Evolutionary conservation across 2,888 invertebrate genomes (phyloP).

Genomic region (Heliconius aoede): DNA sequence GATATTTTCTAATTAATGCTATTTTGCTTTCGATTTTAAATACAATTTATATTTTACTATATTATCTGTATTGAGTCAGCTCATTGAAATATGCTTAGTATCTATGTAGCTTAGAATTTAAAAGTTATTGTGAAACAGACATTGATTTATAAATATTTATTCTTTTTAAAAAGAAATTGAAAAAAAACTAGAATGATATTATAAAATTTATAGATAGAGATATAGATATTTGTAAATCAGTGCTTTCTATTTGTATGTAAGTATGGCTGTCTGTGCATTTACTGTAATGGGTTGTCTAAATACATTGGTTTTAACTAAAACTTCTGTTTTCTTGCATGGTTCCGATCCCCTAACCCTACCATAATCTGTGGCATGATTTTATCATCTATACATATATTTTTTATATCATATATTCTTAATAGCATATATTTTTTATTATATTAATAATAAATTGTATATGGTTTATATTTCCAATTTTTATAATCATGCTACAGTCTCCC

Average conservation of each 20-base stretch:
- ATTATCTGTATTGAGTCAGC: slow-evolving; percentile 39
- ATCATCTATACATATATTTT: background rate
- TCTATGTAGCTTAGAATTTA: slow-evolving; percentile 52
- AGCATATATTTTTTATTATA: background rate
- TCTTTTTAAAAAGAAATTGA: background rate
- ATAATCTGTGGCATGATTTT: slow-evolving; percentile 63
- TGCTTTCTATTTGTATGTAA: slow-evolving; percentile 54
- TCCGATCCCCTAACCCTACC: slow-evolving; percentile 59
- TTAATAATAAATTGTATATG: background rate
- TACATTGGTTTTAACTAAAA: slow-evolving; percentile 72
- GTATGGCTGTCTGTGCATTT: slow-evolving; percentile 73
- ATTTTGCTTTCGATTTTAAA: slow-evolving; percentile 32
- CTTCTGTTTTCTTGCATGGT: slow-evolving; percentile 81
- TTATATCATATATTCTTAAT: background rate
- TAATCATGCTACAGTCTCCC: slow-evolving; percentile 47
- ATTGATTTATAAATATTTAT: slow-evolving; percentile 44
- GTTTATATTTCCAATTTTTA: no score
- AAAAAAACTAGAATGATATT: background rate
- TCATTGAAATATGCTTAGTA: slow-evolving; percentile 49
- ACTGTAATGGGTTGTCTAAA: slow-evolving; percentile 77
- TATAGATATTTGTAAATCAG: slow-evolving; percentile 39
- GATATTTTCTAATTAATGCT: slow-evolving; percentile 21
- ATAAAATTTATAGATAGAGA: background rate
- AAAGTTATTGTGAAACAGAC: slow-evolving; percentile 47
- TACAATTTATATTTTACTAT: slow-evolving; percentile 39